Base-by-base conservation (phyloP, 2,113 vertebrate genomes). In the Galbula dea region DNA sequence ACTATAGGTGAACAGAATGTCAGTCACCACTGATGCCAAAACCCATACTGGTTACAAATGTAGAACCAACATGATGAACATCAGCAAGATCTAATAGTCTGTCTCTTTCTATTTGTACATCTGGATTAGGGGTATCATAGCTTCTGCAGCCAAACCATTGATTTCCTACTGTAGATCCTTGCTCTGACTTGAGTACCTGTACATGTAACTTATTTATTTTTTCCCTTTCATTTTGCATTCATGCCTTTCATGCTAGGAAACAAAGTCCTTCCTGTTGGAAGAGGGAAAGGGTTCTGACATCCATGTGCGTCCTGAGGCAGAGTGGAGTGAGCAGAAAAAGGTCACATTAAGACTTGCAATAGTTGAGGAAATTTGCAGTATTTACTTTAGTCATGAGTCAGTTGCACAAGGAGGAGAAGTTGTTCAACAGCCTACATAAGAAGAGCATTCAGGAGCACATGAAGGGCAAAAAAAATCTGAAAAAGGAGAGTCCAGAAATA, bases 61-160 rank as follows among this genome's bases (percentile, higher is more conserved):
- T 20, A n/a, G 19, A 73, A n/a, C 30, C 0, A 0, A 69, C 22
- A 18, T 41, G 32, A 83, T 15, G 41, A 78, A 52, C 11, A 59
- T 26, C 45, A 84, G 9, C 39, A 69, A 57, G 17, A 76, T 36
- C 45, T 26, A 48, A 39, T 2, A 34, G 51, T 32, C 24, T 34
- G 5, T 27, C 12, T 92, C 73, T 12, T 88, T 41, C 37, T 16
- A 39, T 43, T 71, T 10, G 22, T 43, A 52, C 2, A 23, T n/a
- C 12, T 84, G 43, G n/a, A 81, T 46, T 43, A 61, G 23, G 6
- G 6, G 10, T n/a, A 48, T 3, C 9, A 26, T 4, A 69, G 49
- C 23, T 59, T 27, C 30, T 93, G 39, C 34, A 83, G n/a, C 11
- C 41, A 69, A 57, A 86, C 15, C 12, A 36, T 22, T 37, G 22